phyloP scores from a whole-genome alignment of 2,797 vertebrate genomes.

The Tiaroga cobitis region DNA sequence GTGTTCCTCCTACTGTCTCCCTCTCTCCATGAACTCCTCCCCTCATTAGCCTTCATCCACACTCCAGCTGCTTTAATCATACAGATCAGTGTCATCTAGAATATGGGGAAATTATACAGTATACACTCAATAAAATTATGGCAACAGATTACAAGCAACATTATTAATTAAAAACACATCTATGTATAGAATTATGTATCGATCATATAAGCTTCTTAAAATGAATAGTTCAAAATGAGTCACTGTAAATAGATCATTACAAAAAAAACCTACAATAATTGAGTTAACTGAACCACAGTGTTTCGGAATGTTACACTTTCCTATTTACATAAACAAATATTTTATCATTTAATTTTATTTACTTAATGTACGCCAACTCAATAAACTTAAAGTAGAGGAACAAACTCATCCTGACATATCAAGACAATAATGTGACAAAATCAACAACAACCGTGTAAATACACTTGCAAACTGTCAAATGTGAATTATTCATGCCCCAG shows the following conservation, averaged over 20 bases:
- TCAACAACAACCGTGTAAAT: neutral
- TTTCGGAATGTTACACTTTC: neutral
- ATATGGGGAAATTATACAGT: neutral
- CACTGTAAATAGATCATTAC: neutral
- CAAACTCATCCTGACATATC: neutral
- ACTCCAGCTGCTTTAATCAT: neutral
- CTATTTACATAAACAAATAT: too few relatives aligned
- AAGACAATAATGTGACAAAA: neutral
- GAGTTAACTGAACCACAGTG: neutral
- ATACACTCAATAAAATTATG: neutral
- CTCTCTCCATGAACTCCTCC: constrained; percentile 34
- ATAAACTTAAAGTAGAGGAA: neutral
- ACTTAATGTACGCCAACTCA: neutral
- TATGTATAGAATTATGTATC: neutral
- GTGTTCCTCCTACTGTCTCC: constrained; percentile 25
- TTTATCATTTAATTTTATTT: too few relatives aligned
- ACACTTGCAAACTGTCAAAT: neutral
- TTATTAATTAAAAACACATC: neutral
- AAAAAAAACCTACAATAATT: too few relatives aligned
- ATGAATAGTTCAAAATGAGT: neutral
- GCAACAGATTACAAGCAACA: neutral
- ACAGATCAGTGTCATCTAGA: neutral
- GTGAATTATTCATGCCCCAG: neutral
- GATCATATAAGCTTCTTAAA: neutral
- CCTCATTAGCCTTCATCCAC: neutral